These are phyloP conservation scores for Spisula solida DNA, from an alignment of 2,888 invertebrate genomes.

Conservation along the genomic window DNA sequence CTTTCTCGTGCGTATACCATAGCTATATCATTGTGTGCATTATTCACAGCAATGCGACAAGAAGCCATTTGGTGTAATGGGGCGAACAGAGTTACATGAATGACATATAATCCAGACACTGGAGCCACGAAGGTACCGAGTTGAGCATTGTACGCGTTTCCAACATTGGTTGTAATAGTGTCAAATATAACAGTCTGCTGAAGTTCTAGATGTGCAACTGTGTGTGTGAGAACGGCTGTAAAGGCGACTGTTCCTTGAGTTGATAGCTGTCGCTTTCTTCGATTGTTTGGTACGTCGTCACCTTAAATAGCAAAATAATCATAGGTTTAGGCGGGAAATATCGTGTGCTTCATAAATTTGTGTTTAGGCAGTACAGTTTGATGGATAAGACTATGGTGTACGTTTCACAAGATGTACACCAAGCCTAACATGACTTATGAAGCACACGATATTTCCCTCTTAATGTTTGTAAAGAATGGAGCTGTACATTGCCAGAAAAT, in stretches of 20 bases:
- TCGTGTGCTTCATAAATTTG: too few species aligned
- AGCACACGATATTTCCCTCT: too few species aligned
- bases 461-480: too few species aligned
- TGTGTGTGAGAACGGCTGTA: slow-evolving; percentile 16
- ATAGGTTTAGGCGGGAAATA: neutral
- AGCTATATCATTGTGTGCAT: neutral
- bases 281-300: neutral
- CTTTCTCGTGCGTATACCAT: neutral
- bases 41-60: neutral
- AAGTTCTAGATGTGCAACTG: neutral
- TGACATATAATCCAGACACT: slow-evolving; percentile 25
- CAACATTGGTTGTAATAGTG: neutral
- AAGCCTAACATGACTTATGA: too few species aligned
- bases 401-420: too few species aligned
- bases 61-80: neutral
- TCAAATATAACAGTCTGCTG: slow-evolving; percentile 28
- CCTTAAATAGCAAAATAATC: neutral
- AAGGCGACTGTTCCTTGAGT: slow-evolving; percentile 24
- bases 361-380: too few species aligned
- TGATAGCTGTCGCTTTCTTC: neutral
- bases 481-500: too few species aligned
- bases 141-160: slow-evolving; percentile 15
- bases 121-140: slow-evolving; percentile 25
- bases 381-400: too few species aligned
- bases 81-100: neutral